Percentiles rank a stretch among this genome's conserved stretches.
These are phyloP conservation scores for Pantherophis vulpinus DNA, from an alignment of 2,797 vertebrate genomes.

Conservation along the genomic window DNA sequence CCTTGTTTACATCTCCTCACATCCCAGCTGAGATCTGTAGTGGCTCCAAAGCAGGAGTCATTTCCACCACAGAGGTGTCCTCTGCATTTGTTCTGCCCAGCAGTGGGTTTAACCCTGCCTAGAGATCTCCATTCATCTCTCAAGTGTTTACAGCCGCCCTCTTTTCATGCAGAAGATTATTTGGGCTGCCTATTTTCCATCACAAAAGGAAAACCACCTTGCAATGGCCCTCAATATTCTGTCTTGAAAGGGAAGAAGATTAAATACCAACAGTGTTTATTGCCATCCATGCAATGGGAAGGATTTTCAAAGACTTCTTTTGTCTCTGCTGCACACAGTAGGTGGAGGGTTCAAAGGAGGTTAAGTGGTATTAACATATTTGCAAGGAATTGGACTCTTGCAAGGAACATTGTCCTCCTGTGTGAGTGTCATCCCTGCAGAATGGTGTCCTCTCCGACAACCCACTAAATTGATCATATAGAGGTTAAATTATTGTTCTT, in stretches of 20 bases:
- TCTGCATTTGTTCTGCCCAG: constrained; percentile 32
- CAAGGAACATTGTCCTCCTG: neutral
- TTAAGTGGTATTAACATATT: constrained; percentile 75
- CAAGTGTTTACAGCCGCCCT: constrained; percentile 54
- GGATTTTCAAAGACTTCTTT: constrained; percentile 66
- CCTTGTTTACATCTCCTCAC: neutral
- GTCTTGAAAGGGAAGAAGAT: constrained; percentile 65
- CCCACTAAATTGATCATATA: neutral
- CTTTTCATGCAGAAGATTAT: constrained; percentile 47
- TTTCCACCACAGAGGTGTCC: neutral
- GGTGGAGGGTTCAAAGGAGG: constrained; percentile 72
- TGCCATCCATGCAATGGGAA: constrained; percentile 66
- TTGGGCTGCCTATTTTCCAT: constrained; percentile 69
- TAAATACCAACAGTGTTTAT: constrained; percentile 69
- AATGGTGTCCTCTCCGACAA: neutral
- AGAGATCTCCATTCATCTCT: constrained; percentile 56
- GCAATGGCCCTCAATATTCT: constrained; percentile 61
- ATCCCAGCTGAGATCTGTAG: neutral
- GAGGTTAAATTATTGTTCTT: constrained; percentile 2
- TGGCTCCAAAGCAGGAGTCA: neutral
- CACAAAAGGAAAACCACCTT: constrained; percentile 66
- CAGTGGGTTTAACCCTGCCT: constrained; percentile 60
- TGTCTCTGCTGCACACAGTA: constrained; percentile 69
- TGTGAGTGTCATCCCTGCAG: neutral
- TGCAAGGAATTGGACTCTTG: constrained; percentile 71